phyloP scores from a whole-genome alignment of 2,888 invertebrate species.

The Macrostomum cliftonense region DNA sequence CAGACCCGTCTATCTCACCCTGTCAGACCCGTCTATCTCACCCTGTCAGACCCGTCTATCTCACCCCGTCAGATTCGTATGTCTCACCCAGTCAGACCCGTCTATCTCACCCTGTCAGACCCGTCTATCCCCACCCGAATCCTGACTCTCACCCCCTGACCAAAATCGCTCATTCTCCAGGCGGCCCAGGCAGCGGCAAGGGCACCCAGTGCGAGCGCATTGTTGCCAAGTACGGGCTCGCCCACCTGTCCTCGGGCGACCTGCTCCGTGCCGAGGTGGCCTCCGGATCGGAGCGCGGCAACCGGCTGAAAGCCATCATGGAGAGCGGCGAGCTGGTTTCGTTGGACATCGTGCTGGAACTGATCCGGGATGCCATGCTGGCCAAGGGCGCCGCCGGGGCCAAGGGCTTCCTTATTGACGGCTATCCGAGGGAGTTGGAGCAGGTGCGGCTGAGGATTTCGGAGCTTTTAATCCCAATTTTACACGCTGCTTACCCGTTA shows the following conservation, averaged over 20 bases:
- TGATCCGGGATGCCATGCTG: conserved; percentile 59
- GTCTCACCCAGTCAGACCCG: no score
- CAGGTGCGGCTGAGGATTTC: no score
- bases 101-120: no score
- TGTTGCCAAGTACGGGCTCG: conserved; percentile 76
- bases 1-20: no score
- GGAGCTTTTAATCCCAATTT: no score
- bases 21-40: no score
- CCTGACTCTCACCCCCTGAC: no score
- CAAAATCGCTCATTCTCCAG: no score
- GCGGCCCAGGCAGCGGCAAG: conserved; percentile 86
- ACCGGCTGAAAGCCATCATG: conserved; percentile 66
- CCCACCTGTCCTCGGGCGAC: conserved; percentile 69
- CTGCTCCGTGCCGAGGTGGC: conserved; percentile 69
- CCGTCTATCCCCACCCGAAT: no score
- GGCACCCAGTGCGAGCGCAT: conserved; percentile 85
- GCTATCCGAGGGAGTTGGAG: conserved; percentile 71
- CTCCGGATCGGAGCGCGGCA: conserved; percentile 67
- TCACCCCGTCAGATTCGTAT: no score
- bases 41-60: no score
- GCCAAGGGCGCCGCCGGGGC: conserved; percentile 43
- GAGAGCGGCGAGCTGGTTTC: conserved; percentile 68
- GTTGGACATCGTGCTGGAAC: conserved; percentile 54
- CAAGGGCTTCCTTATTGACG: conserved; percentile 74
- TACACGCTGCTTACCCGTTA: no score